Evolutionary conservation across 2,888 invertebrate genomes (phyloP).

Genomic region (Ochropacha duplaris): DNA sequence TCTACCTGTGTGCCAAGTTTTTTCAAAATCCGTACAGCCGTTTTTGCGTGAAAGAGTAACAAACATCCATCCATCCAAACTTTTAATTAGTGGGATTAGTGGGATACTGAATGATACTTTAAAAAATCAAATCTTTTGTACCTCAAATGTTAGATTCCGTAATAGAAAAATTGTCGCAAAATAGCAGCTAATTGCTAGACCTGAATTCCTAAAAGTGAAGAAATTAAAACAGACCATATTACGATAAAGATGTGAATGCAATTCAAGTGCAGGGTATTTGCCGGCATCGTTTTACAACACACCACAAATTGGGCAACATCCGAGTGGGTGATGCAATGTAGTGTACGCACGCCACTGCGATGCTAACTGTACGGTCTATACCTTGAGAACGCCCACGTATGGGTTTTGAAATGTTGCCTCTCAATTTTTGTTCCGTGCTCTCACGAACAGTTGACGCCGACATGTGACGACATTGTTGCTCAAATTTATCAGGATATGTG

Average conservation of each 20-base stretch:
- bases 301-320: constrained; percentile 26
- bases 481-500: constrained; percentile 5
- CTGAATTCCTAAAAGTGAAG: too few relatives aligned
- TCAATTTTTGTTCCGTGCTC: constrained; percentile 28
- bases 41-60: too few relatives aligned
- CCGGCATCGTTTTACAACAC: constrained; percentile 34
- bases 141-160: too few relatives aligned
- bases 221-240: background rate
- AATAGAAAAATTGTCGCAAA: background rate
- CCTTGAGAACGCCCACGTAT: constrained; percentile 37
- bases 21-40: too few relatives aligned
- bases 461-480: constrained; percentile 23
- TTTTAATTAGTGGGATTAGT: too few relatives aligned
- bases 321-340: constrained; percentile 32
- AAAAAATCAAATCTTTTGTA: too few relatives aligned
- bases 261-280: constrained; percentile 6
- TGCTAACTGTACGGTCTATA: constrained; percentile 26
- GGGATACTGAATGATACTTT: too few relatives aligned
- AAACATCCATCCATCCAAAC: too few relatives aligned
- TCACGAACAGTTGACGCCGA: background rate
- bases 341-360: constrained; percentile 22
- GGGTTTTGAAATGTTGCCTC: constrained; percentile 32
- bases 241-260: background rate
- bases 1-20: too few relatives aligned
- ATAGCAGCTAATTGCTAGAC: too few relatives aligned